These are phyloP conservation scores for Spinus pinus DNA, from an alignment of 2,797 vertebrate genomes.

Conservation along the genomic window DNA sequence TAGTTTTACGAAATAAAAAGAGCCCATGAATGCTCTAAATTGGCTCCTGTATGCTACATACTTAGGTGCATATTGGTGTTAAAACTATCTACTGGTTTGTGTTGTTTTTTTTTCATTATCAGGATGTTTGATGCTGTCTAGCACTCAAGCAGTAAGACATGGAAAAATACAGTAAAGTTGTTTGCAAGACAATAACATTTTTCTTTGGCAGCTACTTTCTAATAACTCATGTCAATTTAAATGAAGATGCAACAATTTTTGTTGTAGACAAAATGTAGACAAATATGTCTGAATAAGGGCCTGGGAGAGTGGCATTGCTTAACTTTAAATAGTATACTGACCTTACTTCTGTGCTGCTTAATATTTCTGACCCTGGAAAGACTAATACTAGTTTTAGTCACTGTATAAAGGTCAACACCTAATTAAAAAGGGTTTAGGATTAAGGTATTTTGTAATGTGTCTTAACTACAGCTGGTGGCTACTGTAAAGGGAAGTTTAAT, in stretches of 20 bases:
- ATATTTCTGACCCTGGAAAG: slow-evolving; percentile 4
- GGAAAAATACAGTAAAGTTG: background rate
- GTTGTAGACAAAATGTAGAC: background rate
- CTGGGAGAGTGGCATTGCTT: slow-evolving; percentile 7
- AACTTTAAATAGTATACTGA: slow-evolving; percentile 48
- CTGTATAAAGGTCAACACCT: slow-evolving; percentile 26
- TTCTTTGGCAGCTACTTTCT: background rate
- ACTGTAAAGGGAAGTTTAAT: background rate
- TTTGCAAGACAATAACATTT: background rate
- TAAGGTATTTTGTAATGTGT: slow-evolving; percentile 23
- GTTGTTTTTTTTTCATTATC: background rate
- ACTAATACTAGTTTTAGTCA: slow-evolving; percentile 11
- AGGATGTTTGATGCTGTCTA: background rate
- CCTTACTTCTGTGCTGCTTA: slow-evolving; percentile 24
- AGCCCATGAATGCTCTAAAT: background rate
- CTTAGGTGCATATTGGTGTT: background rate
- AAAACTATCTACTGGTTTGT: background rate
- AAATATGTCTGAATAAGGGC: slow-evolving; percentile 42
- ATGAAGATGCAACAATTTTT: background rate
- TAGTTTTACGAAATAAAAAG: slow-evolving; percentile 71
- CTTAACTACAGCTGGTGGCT: background rate
- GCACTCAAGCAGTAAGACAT: background rate
- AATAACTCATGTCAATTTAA: background rate
- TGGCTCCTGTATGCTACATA: background rate
- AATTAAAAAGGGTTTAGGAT: slow-evolving; percentile 55